These are phyloP conservation scores for Tapirus indicus DNA, from an alignment of 2,797 vertebrate genomes.

Conservation along the genomic window DNA sequence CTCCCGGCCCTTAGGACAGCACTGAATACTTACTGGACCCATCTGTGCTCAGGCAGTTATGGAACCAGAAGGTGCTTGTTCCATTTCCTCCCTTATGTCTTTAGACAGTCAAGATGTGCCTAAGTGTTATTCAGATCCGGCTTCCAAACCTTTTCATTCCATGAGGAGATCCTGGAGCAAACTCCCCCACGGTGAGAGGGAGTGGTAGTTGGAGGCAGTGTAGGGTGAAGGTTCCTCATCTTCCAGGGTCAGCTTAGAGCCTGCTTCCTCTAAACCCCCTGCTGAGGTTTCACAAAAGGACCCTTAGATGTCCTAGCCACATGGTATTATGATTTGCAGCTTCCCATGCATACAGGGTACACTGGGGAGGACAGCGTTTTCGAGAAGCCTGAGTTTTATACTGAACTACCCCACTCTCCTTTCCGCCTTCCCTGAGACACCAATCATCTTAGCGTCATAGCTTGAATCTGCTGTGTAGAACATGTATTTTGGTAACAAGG, in stretches of 20 bases:
- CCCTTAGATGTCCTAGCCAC: background rate
- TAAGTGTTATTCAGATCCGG: background rate
- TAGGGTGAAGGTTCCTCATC: background rate
- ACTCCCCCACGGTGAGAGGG: background rate
- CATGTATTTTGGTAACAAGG: background rate
- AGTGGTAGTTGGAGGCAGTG: background rate
- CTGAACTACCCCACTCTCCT: fast-evolving
- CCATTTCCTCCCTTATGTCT: background rate
- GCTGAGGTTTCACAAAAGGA: background rate
- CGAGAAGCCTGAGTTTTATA: background rate
- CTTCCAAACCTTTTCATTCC: background rate
- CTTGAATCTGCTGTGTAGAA: background rate
- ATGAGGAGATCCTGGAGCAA: background rate
- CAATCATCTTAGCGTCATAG: background rate
- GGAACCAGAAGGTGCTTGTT: background rate
- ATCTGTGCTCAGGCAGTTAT: background rate
- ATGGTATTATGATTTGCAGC: background rate
- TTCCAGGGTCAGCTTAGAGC: background rate
- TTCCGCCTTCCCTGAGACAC: background rate
- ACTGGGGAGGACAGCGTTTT: background rate
- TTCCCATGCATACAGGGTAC: background rate
- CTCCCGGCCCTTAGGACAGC: background rate
- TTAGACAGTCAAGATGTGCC: background rate
- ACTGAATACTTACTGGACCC: fast-evolving
- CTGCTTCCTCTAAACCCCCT: background rate